A percentile compares a stretch with the other conserved stretches of the same genome.
Evolutionary conservation across 1,140 invertebrate species (phyloP).

Genomic region (Fopius arisanus): DNA sequence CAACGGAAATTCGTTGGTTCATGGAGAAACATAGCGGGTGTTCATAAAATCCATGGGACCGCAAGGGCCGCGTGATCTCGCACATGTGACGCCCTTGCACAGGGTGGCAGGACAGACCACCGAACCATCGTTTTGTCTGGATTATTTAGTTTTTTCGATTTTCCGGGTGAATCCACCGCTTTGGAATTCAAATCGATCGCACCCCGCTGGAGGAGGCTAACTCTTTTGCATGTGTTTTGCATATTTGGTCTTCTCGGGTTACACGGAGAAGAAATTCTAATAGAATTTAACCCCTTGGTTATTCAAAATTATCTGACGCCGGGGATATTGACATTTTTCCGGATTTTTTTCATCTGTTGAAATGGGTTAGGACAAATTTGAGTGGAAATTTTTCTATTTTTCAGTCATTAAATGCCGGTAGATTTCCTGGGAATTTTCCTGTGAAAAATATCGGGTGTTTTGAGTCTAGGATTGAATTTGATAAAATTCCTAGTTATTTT

Average conservation of each 20-base stretch:
- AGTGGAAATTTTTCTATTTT: too few species aligned
- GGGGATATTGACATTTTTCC: too few species aligned
- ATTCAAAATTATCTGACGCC: too few species aligned
- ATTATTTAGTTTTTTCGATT: slow-evolving; percentile 64
- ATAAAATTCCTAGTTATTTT: too few species aligned
- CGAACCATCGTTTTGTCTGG: slow-evolving; percentile 60
- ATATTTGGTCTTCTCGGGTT: not conserved
- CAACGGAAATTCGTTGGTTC: not conserved
- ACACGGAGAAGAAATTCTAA: too few species aligned
- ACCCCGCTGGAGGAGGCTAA: not conserved
- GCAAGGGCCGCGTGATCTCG: slow-evolving; percentile 55
- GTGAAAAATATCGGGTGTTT: too few species aligned
- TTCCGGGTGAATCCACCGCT: slow-evolving; percentile 61
- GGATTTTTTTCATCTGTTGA: too few species aligned
- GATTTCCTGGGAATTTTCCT: too few species aligned
- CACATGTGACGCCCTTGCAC: slow-evolving; percentile 57
- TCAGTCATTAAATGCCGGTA: too few species aligned
- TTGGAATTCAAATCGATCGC: slow-evolving; percentile 30
- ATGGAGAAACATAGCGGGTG: slow-evolving; percentile 54
- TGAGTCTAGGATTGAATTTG: too few species aligned
- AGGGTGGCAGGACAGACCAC: slow-evolving; percentile 58
- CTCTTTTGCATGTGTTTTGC: not conserved
- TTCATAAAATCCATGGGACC: slow-evolving; percentile 57
- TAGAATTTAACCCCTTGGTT: too few species aligned
- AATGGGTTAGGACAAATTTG: too few species aligned